Conservation (phyloP, 2,797 vertebrate genomes). For the Pseudochirops cupreus region DNA sequence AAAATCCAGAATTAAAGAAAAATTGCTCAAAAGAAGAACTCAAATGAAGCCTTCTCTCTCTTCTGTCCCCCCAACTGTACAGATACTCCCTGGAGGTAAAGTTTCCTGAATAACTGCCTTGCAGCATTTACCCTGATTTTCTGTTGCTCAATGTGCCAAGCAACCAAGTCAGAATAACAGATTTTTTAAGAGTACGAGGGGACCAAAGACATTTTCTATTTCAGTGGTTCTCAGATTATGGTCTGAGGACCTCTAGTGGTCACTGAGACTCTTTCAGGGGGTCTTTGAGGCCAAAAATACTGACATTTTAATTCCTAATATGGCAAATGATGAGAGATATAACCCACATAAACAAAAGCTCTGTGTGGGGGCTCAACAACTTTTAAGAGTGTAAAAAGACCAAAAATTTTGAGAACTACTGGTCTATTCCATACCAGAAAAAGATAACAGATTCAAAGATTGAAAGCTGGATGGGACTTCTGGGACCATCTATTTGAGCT, state of each 20-base stretch:
- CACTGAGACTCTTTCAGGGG: background rate
- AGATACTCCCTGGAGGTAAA: constrained; percentile 13
- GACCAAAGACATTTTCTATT: background rate
- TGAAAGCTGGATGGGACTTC: background rate
- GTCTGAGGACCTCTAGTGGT: background rate
- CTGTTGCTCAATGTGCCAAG: constrained; percentile 57
- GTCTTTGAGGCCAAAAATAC: background rate
- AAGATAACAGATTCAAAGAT: background rate
- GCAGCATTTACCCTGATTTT: constrained; percentile 3
- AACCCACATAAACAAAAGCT: background rate
- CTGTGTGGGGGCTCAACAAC: background rate
- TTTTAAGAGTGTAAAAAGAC: background rate
- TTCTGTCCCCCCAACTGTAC: background rate
- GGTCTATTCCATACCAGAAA: background rate
- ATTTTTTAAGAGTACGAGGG: background rate
- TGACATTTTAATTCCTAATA: background rate
- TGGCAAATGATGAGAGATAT: background rate
- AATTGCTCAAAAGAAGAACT: background rate
- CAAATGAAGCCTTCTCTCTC: background rate
- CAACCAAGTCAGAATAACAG: constrained; percentile 18
- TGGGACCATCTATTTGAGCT: background rate
- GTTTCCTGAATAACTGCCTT: background rate
- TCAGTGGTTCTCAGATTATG: background rate
- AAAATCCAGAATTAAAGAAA: background rate
- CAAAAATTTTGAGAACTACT: background rate